phyloP scores from a whole-genome alignment of 2,113 vertebrate species.

The Alaudala cheleensis region DNA sequence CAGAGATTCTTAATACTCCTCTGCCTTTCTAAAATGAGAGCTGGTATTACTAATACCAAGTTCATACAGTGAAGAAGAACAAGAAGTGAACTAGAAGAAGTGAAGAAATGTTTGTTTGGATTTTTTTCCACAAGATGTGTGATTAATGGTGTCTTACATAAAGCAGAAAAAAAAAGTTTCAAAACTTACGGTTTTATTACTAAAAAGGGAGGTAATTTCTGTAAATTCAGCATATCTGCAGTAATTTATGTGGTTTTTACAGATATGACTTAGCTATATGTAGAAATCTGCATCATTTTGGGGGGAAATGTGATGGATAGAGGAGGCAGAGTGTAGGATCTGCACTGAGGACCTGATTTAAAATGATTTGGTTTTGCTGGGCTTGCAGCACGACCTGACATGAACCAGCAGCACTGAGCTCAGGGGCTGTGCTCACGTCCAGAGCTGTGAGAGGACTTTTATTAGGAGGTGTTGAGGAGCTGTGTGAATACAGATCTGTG shows the following conservation, averaged over 20 bases:
- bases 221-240: not conserved
- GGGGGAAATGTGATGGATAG: not conserved
- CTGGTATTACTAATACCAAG: not conserved
- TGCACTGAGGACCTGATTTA: not conserved
- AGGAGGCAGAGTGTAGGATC: not conserved
- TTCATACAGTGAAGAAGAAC: not conserved
- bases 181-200: fast-evolving
- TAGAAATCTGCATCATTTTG: not conserved
- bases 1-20: not conserved
- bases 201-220: not conserved
- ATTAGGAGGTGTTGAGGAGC: not conserved
- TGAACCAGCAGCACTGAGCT: not conserved
- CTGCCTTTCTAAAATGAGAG: not conserved
- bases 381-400: not conserved
- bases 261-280: not conserved
- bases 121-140: not conserved
- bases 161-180: not conserved
- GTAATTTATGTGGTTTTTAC: not conserved
- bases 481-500: not conserved
- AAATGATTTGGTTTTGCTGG: not conserved
- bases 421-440: not conserved
- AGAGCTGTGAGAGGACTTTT: not conserved
- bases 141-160: not conserved
- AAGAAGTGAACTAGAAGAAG: not conserved
- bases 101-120: not conserved